Conservation (phyloP, 2,797 vertebrate species). For the Sciurus vulgaris region DNA sequence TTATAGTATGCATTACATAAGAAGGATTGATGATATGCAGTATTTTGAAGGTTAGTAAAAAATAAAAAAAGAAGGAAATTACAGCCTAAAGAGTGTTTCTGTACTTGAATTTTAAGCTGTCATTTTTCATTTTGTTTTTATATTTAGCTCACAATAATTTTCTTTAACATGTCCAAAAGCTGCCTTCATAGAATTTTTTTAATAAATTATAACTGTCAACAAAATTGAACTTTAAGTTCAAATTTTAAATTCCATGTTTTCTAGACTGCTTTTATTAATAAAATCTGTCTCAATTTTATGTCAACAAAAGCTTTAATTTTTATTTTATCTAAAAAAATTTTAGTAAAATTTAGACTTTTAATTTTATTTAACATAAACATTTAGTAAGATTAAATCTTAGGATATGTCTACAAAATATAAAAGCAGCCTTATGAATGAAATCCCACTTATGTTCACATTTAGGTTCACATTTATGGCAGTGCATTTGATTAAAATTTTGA, state of each 20-base stretch:
- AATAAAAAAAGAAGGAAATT: conserved; percentile 44
- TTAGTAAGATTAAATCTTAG: background rate
- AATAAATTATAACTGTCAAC: conserved; percentile 73
- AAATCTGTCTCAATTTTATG: conserved; percentile 65
- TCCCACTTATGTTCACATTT: background rate
- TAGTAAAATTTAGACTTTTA: conserved; percentile 69
- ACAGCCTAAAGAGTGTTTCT: conserved; percentile 70
- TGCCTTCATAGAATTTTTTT: conserved; percentile 65
- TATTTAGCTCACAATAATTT: conserved; percentile 75
- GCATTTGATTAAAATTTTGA: conserved; percentile 64
- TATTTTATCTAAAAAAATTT: conserved; percentile 73
- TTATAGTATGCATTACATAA: conserved; percentile 77
- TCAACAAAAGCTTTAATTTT: conserved; percentile 48
- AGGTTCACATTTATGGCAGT: background rate
- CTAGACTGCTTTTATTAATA: conserved; percentile 73
- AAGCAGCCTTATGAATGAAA: background rate
- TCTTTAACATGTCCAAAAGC: conserved; percentile 62
- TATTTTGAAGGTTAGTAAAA: conserved; percentile 65
- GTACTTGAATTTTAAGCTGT: conserved; percentile 76
- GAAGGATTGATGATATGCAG: conserved; percentile 65
- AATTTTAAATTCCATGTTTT: conserved; percentile 77
- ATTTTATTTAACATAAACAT: conserved; percentile 69
- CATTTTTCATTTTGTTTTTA: conserved; percentile 79
- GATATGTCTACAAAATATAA: background rate
- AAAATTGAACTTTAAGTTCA: conserved; percentile 57